Evolutionary conservation across 2,113 vertebrate species (phyloP).

Genomic region (Amazona vittata): DNA sequence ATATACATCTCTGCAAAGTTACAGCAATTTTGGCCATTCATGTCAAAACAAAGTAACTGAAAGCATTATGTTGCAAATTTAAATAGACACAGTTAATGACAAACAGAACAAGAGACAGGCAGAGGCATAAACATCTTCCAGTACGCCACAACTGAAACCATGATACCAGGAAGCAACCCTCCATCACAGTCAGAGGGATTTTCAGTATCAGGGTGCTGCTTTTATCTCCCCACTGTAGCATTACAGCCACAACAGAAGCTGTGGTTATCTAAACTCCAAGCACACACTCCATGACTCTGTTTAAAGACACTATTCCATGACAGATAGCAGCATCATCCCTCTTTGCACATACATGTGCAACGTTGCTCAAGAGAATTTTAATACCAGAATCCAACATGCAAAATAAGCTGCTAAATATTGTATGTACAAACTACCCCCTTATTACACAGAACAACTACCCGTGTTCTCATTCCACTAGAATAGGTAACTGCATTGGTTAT

Average conservation of each 20-base stretch:
- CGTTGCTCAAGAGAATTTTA: background rate
- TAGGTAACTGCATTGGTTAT: no score
- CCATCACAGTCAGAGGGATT: background rate
- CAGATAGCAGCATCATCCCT: background rate
- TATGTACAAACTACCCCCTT: background rate
- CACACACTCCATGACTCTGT: background rate
- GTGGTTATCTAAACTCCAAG: background rate
- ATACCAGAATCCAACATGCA: background rate
- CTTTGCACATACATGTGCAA: accelerated
- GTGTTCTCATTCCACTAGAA: background rate
- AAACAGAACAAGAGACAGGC: background rate
- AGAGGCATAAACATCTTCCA: background rate
- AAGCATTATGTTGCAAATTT: background rate
- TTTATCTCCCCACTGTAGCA: background rate
- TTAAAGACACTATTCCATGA: background rate
- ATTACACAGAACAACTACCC: background rate
- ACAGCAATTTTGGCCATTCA: background rate
- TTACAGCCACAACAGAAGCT: background rate
- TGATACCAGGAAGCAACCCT: background rate
- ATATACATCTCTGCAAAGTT: background rate
- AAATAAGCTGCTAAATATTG: background rate
- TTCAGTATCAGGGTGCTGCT: background rate
- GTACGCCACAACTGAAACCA: accelerated
- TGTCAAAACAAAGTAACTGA: background rate
- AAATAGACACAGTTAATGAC: background rate